Base-by-base conservation (phyloP, 2,113 vertebrate genomes). In the Syrrhaptes paradoxus region DNA sequence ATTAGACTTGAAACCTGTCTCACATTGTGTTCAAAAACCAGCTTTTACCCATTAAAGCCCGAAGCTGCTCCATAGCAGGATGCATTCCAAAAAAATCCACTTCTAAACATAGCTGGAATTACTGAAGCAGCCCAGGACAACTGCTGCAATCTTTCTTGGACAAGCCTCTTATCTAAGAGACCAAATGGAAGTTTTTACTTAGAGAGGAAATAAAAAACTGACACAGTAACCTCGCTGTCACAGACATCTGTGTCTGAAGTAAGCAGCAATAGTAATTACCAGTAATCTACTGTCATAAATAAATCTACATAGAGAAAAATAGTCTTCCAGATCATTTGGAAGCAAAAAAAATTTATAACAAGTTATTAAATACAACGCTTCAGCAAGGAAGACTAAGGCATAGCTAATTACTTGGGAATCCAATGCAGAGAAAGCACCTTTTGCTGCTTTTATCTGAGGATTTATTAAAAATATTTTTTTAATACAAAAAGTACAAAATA, bases 401-500 rank as follows among this genome's bases (percentile, higher is more conserved):
- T 61, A 94, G 68, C 54, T 84, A 92, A 95, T 96, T 95, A 96
- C 86, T 94, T 95, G 92, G 94, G 94, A 96, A 87, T 83, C 87
- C 90, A 92, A 75, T 6, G 48, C 83, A 94, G 58, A 90, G 58
- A 89, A 96, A 96, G 85, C 90, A 82, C 83, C 92, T 95, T 92
- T 91, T 92, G 91, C 94, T 91, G 84, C 74, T 94, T 89, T 25
- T 54, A 89, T 93, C 66, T 51, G 66, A 96, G 66, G 71, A 85
- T 94, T 90, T 95, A 91, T 95, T 96, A 85, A 94, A 94, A 88
- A 96, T 83, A 91, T 11, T 57, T 75, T 75, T 90, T 87, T 67
- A 28, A 73, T 97, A 95, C 89, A 90, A 96, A 95, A 97, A 38
- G 93, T 97, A 96, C 82, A 96, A 97, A 96, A 94, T 62, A 88